phyloP scores from a whole-genome alignment of 2,797 vertebrate genomes.

The Florisuga fusca region DNA sequence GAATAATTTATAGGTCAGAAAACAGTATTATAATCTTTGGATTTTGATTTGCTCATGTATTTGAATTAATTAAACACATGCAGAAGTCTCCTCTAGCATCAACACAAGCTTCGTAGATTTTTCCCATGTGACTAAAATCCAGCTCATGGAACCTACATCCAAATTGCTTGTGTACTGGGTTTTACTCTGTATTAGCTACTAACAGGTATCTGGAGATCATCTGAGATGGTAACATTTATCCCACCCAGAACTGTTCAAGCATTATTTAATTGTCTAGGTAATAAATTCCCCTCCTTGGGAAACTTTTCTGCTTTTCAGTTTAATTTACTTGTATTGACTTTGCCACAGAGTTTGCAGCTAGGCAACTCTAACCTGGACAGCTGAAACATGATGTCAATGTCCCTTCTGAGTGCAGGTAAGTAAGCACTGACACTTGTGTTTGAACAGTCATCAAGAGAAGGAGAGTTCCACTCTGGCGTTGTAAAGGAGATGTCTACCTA shows the following conservation, averaged over 20 bases:
- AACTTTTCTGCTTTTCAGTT: background rate
- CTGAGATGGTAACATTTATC: background rate
- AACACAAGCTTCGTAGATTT: background rate
- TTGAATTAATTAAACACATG: background rate
- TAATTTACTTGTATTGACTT: background rate
- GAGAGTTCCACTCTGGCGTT: background rate
- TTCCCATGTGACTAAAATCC: background rate
- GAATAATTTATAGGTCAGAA: background rate
- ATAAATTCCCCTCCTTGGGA: background rate
- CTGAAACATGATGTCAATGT: background rate
- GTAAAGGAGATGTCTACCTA: background rate
- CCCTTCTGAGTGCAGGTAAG: accelerated
- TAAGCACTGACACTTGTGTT: background rate
- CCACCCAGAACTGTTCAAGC: background rate
- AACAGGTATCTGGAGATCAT: background rate
- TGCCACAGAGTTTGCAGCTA: background rate
- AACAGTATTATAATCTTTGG: background rate
- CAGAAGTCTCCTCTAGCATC: background rate
- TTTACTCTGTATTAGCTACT: background rate
- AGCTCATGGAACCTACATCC: background rate
- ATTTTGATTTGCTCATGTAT: background rate
- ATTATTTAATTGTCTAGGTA: background rate
- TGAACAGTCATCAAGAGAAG: background rate
- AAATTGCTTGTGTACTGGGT: background rate
- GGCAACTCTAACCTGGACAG: background rate